Conservation (phyloP, 2,113 vertebrate species). For the Xiphophorus couchianus region DNA sequence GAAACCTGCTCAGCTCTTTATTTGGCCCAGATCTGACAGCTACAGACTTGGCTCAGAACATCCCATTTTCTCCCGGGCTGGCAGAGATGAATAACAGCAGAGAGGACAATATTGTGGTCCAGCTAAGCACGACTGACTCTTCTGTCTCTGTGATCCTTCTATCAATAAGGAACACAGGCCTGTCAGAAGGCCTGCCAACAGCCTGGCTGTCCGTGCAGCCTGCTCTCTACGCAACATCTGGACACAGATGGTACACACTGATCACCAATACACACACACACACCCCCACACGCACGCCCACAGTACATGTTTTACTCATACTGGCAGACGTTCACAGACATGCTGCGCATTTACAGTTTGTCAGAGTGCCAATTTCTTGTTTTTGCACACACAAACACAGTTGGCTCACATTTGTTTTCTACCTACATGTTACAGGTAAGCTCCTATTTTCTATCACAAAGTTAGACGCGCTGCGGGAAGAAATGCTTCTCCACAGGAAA, state of each 20-base stretch:
- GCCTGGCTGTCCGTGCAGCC: slow-evolving; percentile 70
- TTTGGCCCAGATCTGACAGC: slow-evolving; percentile 73
- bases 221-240: slow-evolving; percentile 74
- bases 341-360: slow-evolving; percentile 44
- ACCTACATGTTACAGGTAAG: not conserved
- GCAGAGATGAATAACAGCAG: slow-evolving; percentile 68
- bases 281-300: slow-evolving; percentile 22
- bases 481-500: not conserved
- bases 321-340: slow-evolving; percentile 45
- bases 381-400: slow-evolving; percentile 6
- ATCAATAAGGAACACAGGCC: slow-evolving; percentile 76
- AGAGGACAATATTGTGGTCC: slow-evolving; percentile 71
- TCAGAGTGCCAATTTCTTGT: slow-evolving; percentile 5
- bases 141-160: slow-evolving; percentile 75
- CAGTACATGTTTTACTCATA: slow-evolving; percentile 36
- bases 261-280: slow-evolving; percentile 35
- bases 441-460: not conserved
- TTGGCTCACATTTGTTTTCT: slow-evolving; percentile 13
- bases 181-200: slow-evolving; percentile 78
- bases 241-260: slow-evolving; percentile 73
- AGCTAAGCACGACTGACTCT: slow-evolving; percentile 66
- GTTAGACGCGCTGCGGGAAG: not conserved
- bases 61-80: slow-evolving; percentile 67
- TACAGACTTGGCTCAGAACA: slow-evolving; percentile 68
- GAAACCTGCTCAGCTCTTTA: slow-evolving; percentile 67